Percentiles rank a stretch among this genome's conserved stretches.
phyloP scores from a whole-genome alignment of 2,888 invertebrate genomes.

The Scaptomyza polygonia region DNA sequence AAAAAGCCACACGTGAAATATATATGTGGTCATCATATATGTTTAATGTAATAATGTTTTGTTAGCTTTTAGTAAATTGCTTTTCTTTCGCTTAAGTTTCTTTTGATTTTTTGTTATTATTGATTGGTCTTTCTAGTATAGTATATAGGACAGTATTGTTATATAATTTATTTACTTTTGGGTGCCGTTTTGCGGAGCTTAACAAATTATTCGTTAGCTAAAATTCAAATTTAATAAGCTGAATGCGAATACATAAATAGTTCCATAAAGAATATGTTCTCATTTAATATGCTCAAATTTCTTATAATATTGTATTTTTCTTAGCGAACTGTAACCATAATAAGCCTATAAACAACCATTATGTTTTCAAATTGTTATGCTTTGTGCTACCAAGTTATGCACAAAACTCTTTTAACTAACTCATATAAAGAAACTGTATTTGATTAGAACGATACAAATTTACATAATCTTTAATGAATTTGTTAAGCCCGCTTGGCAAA shows the following conservation, averaged over 20 bases:
- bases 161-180: conserved; percentile 12
- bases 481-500: conserved; percentile 31
- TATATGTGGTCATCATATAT: conserved; percentile 17
- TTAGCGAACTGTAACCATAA: conserved; percentile 64
- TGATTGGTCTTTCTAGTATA: conserved; percentile 40
- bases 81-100: conserved; percentile 3
- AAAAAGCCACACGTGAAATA: conserved; percentile 25
- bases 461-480: conserved; percentile 21
- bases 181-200: conserved; percentile 22
- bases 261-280: background rate
- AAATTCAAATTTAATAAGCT: background rate
- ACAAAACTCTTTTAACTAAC: conserved; percentile 7
- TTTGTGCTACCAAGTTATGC: conserved; percentile 26
- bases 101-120: conserved; percentile 24
- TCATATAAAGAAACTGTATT: background rate
- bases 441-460: background rate
- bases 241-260: background rate
- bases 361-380: conserved; percentile 27
- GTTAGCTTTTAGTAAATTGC: conserved; percentile 19
- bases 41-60: conserved; percentile 23
- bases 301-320: conserved; percentile 27
- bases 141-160: conserved; percentile 27
- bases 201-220: conserved; percentile 29
- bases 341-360: conserved; percentile 61
- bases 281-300: conserved; percentile 1